phyloP scores from a whole-genome alignment of 2,113 vertebrate species.

The Lampris megalopsis region DNA sequence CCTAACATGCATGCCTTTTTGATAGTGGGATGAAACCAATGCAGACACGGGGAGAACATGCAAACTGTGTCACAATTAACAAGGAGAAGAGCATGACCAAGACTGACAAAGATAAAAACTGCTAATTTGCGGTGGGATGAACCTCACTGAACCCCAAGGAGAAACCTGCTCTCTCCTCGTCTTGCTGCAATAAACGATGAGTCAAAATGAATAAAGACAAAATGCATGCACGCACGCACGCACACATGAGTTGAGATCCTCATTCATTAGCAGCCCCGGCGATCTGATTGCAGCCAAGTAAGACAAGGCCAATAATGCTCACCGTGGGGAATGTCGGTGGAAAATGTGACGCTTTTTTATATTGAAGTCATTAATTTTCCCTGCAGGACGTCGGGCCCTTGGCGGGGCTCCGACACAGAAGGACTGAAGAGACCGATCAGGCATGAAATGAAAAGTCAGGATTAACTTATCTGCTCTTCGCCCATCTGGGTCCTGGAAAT shows the following conservation, averaged over 20 bases:
- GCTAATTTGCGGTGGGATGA: too few species aligned
- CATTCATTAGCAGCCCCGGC: slow-evolving; percentile 40
- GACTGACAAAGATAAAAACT: too few species aligned
- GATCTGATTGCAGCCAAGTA: slow-evolving; percentile 67
- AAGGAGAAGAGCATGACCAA: too few species aligned
- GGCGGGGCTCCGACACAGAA: slow-evolving; percentile 53
- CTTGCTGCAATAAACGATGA: too few species aligned
- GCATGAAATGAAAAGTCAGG: slow-evolving; percentile 68
- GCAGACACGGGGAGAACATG: too few species aligned
- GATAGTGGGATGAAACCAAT: too few species aligned
- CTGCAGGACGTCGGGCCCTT: slow-evolving; percentile 44
- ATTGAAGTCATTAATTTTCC: slow-evolving; percentile 79
- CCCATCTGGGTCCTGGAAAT: background rate
- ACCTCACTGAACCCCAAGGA: too few species aligned
- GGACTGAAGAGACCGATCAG: slow-evolving; percentile 55
- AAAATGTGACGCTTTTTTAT: slow-evolving; percentile 68
- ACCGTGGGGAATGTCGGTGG: slow-evolving; percentile 55
- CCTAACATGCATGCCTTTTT: too few species aligned
- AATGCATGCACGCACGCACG: slow-evolving; percentile 13
- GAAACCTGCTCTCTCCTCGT: too few species aligned
- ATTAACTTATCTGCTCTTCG: slow-evolving; percentile 72
- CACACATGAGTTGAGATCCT: slow-evolving; percentile 23
- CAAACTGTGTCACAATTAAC: too few species aligned
- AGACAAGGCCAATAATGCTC: slow-evolving; percentile 59
- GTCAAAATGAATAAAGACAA: background rate